Evolutionary conservation across 2,797 vertebrate species (phyloP).

Genomic region (Anas georgica): DNA sequence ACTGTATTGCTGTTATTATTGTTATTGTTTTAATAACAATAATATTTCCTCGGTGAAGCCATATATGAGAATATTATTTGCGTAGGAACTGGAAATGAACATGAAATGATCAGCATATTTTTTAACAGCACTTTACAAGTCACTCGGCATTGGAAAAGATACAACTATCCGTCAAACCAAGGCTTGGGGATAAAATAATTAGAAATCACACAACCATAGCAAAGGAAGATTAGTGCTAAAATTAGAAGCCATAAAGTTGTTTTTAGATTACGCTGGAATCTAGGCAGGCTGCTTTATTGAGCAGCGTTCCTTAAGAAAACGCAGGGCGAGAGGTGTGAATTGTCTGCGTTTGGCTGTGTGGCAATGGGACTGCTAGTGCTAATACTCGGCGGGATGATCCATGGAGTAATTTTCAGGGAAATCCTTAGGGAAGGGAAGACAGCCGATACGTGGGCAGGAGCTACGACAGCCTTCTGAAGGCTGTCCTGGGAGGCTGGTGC

Average conservation of each 20-base stretch:
- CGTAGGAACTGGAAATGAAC: constrained; percentile 70
- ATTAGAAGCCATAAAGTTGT: constrained; percentile 72
- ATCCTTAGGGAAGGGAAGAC: neutral
- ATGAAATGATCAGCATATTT: constrained; percentile 64
- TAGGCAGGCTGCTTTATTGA: constrained; percentile 11
- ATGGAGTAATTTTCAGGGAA: neutral
- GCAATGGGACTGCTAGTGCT: neutral
- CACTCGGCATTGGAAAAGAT: constrained; percentile 64
- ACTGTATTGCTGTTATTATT: neutral
- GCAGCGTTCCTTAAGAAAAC: neutral
- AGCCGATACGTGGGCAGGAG: neutral
- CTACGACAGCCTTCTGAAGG: neutral
- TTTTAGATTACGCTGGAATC: constrained; percentile 55
- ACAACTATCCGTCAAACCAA: constrained; percentile 75
- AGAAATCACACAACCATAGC: constrained; percentile 79
- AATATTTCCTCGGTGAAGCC: constrained; percentile 29
- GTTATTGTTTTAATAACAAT: constrained; percentile 38
- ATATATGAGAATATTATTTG: constrained; percentile 54
- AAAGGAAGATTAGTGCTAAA: constrained; percentile 74
- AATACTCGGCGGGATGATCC: neutral
- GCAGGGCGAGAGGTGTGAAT: neutral
- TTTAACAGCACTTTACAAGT: constrained; percentile 72
- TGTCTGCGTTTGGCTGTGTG: neutral
- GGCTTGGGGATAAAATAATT: constrained; percentile 81
- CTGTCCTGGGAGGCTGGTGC: neutral